These are phyloP conservation scores for Eudasyphora cyanicolor DNA, from an alignment of 2,888 invertebrate species.

Conservation along the genomic window DNA sequence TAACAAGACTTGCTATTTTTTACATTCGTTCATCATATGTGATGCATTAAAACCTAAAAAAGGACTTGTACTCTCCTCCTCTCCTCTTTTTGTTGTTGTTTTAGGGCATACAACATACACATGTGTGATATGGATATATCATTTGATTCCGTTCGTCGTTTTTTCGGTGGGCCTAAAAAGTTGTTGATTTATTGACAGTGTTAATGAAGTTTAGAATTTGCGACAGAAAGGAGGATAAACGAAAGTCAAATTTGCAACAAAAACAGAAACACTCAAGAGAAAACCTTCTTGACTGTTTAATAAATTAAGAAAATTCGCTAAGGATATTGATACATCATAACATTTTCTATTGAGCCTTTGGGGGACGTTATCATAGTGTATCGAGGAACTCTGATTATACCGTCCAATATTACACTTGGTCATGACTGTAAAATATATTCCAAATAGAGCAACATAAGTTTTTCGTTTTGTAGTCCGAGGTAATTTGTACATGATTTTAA, in stretches of 20 bases:
- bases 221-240: not conserved
- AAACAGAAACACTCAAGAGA: not conserved
- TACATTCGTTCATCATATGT: not conserved
- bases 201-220: constrained; percentile 54
- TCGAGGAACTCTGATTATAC: no score
- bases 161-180: constrained; percentile 31
- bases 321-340: no score
- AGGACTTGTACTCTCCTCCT: not conserved
- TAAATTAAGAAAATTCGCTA: not conserved
- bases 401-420: no score
- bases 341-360: no score
- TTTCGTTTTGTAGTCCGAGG: no score
- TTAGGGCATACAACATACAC: not conserved
- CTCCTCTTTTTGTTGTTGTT: no score
- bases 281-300: not conserved
- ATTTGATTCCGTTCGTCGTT: constrained; percentile 24
- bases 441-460: no score
- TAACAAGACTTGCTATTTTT: constrained; percentile 51
- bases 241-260: not conserved
- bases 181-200: constrained; percentile 55
- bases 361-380: no score
- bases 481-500: no score
- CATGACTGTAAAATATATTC: no score
- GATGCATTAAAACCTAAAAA: not conserved
- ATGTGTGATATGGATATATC: constrained; percentile 16